phyloP scores from a whole-genome alignment of 2,113 vertebrate genomes.

The Pithys albifrons region DNA sequence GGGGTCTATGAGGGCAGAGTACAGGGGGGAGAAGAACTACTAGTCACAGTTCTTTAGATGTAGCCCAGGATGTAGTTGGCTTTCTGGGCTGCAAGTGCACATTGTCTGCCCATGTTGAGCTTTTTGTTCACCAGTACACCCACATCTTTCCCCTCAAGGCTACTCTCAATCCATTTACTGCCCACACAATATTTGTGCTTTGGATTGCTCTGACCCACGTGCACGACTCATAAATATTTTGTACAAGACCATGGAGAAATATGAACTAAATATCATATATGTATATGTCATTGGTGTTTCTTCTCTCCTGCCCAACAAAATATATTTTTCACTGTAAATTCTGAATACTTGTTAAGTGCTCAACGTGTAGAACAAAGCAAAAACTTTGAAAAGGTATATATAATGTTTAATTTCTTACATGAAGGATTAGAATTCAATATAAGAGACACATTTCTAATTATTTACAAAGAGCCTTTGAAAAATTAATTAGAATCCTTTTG shows the following conservation, averaged over 20 bases:
- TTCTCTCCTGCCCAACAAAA: neutral
- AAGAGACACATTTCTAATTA: neutral
- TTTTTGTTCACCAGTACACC: neutral
- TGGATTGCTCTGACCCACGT: neutral
- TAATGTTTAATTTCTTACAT: neutral
- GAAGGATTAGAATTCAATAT: neutral
- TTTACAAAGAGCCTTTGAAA: neutral
- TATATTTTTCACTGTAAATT: neutral
- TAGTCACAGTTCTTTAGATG: neutral
- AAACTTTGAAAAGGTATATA: neutral
- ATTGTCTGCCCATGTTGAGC: neutral
- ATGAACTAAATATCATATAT: neutral
- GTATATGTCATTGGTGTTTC: neutral
- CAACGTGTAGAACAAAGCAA: neutral
- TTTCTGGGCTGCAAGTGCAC: neutral
- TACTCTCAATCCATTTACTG: neutral
- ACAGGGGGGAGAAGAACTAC: neutral
- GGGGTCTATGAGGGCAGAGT: neutral
- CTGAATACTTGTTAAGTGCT: neutral
- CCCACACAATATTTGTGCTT: too few relatives aligned
- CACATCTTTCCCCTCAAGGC: neutral
- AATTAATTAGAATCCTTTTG: neutral
- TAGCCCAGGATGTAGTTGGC: neutral
- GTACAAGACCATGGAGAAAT: neutral
- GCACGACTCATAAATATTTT: neutral